Percentiles rank a stretch among this genome's conserved stretches.
Conservation (phyloP, 2,113 vertebrate species). For the Bufo gargarizans region DNA sequence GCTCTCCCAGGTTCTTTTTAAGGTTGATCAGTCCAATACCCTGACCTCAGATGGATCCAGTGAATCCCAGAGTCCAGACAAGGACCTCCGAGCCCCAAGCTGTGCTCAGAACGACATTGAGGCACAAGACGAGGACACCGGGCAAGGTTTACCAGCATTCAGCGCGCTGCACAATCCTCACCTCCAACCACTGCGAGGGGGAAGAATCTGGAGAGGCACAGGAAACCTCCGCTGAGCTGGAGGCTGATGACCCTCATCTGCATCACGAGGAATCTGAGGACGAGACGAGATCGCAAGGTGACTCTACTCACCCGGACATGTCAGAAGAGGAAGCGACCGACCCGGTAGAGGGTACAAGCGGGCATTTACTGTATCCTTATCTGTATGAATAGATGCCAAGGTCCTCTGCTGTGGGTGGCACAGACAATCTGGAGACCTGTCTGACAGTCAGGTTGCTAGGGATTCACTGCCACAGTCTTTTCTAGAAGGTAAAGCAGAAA, state of each 20-base stretch:
- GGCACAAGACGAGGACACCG: not conserved
- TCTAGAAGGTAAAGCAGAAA: no score
- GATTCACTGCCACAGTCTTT: no score
- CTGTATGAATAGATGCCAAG: not conserved
- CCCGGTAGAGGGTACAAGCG: not conserved
- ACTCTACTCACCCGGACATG: fast-evolving
- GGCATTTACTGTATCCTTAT: constrained; percentile 83
- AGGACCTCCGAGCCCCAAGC: not conserved
- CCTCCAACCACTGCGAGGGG: not conserved
- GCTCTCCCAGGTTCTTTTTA: constrained; percentile 41
- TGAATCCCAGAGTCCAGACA: fast-evolving
- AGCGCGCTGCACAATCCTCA: no score
- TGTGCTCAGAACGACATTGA: not conserved
- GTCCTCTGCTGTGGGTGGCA: no score
- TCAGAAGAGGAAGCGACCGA: constrained; percentile 31
- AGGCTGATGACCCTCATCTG: fast-evolving
- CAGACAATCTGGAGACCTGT: not conserved
- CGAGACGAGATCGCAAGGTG: not conserved
- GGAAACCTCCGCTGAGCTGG: fast-evolving
- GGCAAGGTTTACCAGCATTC: not conserved
- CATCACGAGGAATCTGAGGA: not conserved
- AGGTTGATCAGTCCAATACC: constrained; percentile 13
- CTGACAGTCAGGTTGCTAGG: not conserved
- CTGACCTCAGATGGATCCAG: not conserved
- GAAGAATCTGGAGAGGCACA: not conserved